These are phyloP conservation scores for Notoglanidium macrostoma DNA, from an alignment of 2,797 vertebrate species.

Conservation along the genomic window DNA sequence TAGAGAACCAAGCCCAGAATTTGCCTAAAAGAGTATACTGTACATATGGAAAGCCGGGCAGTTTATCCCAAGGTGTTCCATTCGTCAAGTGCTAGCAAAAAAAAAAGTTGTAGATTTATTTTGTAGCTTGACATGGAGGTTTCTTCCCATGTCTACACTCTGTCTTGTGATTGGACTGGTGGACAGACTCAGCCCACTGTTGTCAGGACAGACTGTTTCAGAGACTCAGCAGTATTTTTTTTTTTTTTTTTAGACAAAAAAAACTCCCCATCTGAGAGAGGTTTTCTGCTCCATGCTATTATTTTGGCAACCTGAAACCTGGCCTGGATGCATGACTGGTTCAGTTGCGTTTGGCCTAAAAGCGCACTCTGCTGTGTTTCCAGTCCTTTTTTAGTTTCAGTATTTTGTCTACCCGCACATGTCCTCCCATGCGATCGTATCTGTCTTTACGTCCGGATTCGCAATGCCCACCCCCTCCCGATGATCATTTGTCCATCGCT, in stretches of 20 bases:
- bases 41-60: background rate
- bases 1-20: background rate
- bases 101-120: background rate
- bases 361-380: background rate
- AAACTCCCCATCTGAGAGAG: conserved; percentile 16
- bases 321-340: conserved; percentile 10
- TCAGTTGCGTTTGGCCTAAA: background rate
- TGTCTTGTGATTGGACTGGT: background rate
- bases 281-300: conserved; percentile 14
- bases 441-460: background rate
- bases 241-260: background rate
- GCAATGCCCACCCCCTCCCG: too few relatives aligned
- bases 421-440: background rate
- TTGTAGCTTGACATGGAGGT: background rate
- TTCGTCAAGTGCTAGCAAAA: background rate
- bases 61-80: background rate
- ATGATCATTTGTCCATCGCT: background rate
- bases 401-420: background rate
- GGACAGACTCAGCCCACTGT: background rate
- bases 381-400: background rate
- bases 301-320: conserved; percentile 2
- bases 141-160: background rate
- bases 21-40: background rate
- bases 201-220: background rate
- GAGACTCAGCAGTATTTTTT: background rate